These are phyloP conservation scores for Lutjanus argentimaculatus DNA, from an alignment of 2,797 vertebrate species.

Conservation along the genomic window DNA sequence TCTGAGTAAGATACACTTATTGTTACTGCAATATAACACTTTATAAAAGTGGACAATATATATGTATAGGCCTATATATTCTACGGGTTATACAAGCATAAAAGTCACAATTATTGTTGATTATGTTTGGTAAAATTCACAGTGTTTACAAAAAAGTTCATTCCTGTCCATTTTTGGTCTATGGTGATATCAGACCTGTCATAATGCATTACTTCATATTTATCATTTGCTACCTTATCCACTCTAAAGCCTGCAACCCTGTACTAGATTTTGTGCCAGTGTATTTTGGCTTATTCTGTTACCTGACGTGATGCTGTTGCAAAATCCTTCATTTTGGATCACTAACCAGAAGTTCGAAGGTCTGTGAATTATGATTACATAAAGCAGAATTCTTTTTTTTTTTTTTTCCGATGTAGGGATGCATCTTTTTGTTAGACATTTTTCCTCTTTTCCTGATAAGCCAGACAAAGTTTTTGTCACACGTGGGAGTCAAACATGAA, in stretches of 20 bases:
- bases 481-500: slow-evolving; percentile 4
- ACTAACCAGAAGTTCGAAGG: neutral
- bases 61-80: slow-evolving; percentile 45
- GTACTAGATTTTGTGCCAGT: neutral
- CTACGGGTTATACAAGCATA: slow-evolving; percentile 59
- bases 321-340: slow-evolving; percentile 9
- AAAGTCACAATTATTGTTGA: slow-evolving; percentile 39
- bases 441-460: neutral
- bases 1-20: slow-evolving; percentile 53
- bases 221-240: slow-evolving; percentile 28
- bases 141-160: slow-evolving; percentile 53
- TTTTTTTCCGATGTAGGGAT: neutral
- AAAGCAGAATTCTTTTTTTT: neutral
- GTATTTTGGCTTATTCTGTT: slow-evolving; percentile 24
- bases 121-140: slow-evolving; percentile 70
- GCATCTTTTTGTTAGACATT: slow-evolving; percentile 17
- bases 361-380: neutral
- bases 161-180: slow-evolving; percentile 34
- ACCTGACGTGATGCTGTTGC: neutral
- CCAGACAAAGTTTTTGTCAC: neutral
- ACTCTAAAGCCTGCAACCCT: slow-evolving; percentile 23
- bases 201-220: slow-evolving; percentile 35
- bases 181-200: slow-evolving; percentile 23
- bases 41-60: slow-evolving; percentile 76
- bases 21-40: slow-evolving; percentile 63